A percentile compares a stretch with the other conserved stretches of the same genome.
phyloP scores from a whole-genome alignment of 2,797 vertebrate species.

The Pseudochirops corinnae region DNA sequence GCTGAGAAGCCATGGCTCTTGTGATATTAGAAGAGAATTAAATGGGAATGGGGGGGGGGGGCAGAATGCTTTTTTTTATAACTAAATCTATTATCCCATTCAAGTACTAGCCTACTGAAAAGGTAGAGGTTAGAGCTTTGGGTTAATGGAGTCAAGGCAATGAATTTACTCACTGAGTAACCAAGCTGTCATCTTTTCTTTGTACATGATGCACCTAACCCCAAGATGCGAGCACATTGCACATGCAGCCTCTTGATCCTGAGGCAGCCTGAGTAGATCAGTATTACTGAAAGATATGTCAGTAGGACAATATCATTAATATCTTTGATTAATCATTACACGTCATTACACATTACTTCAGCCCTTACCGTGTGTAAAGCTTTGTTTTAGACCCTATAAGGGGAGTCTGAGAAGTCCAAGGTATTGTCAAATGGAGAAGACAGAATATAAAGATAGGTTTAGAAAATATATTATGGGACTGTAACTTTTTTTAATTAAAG shows the following conservation, averaged over 20 bases:
- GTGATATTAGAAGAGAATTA: not conserved
- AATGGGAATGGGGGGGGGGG: not conserved
- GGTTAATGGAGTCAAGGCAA: not conserved
- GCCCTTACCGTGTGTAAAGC: not conserved
- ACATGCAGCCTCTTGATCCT: not conserved
- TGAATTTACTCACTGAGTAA: not conserved
- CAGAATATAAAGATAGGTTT: not conserved
- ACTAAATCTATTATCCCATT: not conserved
- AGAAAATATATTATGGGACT: not conserved
- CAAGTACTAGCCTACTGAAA: not conserved
- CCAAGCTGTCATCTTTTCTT: not conserved
- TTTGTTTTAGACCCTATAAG: not conserved
- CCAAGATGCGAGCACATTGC: not conserved
- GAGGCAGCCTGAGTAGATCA: not conserved
- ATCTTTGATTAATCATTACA: not conserved
- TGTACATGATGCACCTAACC: not conserved
- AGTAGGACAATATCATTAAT: not conserved
- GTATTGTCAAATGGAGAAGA: not conserved
- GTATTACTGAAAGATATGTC: not conserved
- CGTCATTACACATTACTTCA: not conserved
- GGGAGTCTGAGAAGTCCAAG: not conserved
- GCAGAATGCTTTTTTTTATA: not conserved
- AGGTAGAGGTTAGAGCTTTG: not conserved
- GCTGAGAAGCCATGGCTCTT: not conserved
- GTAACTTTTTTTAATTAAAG: not conserved